Evolutionary conservation across 1,140 invertebrate genomes (phyloP).

Genomic region (Leptinotarsa lineolata): DNA sequence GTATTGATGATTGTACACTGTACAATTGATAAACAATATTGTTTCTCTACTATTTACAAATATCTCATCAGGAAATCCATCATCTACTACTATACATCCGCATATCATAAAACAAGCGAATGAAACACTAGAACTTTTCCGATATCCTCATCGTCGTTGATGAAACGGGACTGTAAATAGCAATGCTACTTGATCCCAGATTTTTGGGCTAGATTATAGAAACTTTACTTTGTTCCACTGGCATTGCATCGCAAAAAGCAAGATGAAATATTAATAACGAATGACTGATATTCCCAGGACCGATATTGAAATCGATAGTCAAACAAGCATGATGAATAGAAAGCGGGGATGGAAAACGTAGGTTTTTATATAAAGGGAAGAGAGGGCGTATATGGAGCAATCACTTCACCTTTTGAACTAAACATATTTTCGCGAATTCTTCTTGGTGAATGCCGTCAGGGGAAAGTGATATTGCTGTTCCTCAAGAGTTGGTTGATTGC

Average conservation of each 20-base stretch:
- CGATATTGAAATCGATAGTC: not conserved
- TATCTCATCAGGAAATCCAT: too few relatives aligned
- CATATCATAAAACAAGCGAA: too few relatives aligned
- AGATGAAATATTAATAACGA: constrained; percentile 1
- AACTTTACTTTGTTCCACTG: not conserved
- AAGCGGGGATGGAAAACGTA: not conserved
- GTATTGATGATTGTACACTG: too few relatives aligned
- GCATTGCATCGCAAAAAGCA: not conserved
- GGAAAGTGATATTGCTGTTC: too few relatives aligned
- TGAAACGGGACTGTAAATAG: too few relatives aligned
- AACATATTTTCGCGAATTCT: not conserved
- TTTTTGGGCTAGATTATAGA: not conserved
- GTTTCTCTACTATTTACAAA: too few relatives aligned
- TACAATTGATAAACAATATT: too few relatives aligned
- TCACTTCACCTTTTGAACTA: not conserved
- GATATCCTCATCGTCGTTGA: too few relatives aligned
- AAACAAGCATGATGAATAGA: not conserved
- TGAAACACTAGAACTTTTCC: too few relatives aligned
- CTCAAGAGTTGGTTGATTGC: too few relatives aligned
- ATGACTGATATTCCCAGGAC: not conserved
- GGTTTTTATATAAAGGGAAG: not conserved
- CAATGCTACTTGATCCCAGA: not conserved
- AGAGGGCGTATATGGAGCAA: constrained; percentile 2
- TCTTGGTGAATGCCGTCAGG: not conserved
- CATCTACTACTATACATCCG: too few relatives aligned